Percentiles rank a stretch among this genome's conserved stretches.
These are phyloP conservation scores for Rhimphoctona megacephalus DNA, from an alignment of 2,888 invertebrate genomes.

Conservation along the genomic window DNA sequence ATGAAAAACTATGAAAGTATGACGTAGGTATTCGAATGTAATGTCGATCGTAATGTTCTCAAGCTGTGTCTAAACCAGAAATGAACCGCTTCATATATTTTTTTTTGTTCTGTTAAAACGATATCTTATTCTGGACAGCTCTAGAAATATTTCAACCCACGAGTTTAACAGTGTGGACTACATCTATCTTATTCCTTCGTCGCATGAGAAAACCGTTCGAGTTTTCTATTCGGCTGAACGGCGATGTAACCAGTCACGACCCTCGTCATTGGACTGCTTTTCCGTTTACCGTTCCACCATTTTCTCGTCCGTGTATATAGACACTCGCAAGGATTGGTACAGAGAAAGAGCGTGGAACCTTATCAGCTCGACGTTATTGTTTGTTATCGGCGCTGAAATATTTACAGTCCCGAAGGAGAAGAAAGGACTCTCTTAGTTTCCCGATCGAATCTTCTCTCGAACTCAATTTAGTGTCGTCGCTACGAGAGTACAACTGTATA, in stretches of 20 bases:
- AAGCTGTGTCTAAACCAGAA: not conserved
- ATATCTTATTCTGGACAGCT: constrained; percentile 14
- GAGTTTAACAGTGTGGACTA: constrained; percentile 8
- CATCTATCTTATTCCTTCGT: constrained; percentile 71
- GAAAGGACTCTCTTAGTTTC: constrained; percentile 41
- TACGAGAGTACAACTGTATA: constrained; percentile 12
- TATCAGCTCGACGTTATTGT: constrained; percentile 77
- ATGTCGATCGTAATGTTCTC: not conserved
- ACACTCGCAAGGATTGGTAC: constrained; percentile 54
- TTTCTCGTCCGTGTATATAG: constrained; percentile 2
- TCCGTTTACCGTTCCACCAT: constrained; percentile 52
- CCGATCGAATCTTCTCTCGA: constrained; percentile 65
- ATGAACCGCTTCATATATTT: not conserved
- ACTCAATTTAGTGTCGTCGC: constrained; percentile 56
- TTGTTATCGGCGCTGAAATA: constrained; percentile 77
- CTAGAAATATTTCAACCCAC: constrained; percentile 8
- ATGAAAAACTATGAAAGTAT: not conserved
- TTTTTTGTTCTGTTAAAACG: not conserved
- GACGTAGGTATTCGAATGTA: not conserved
- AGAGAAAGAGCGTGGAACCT: constrained; percentile 57
- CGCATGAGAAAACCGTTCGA: constrained; percentile 66
- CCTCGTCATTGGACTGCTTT: constrained; percentile 71
- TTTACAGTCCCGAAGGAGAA: constrained; percentile 71
- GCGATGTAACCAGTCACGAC: constrained; percentile 61
- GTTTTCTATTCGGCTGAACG: constrained; percentile 67